Conservation (phyloP, 2,888 invertebrate species). For the Sycophila texana region DNA sequence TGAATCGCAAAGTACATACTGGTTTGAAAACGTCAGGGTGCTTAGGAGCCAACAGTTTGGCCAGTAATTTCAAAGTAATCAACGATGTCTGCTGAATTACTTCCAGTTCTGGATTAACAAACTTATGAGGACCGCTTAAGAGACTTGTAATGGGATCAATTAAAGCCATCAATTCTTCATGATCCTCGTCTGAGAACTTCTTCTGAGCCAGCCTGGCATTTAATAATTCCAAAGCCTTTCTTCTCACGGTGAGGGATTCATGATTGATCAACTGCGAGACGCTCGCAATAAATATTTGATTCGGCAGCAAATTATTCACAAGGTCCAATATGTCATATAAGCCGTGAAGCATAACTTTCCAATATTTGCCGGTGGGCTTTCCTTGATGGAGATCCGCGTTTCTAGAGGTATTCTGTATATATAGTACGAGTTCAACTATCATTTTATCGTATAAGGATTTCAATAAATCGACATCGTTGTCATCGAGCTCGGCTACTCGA, state of each 20-base stretch:
- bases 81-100: conserved; percentile 89
- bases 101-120: conserved; percentile 80
- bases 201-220: conserved; percentile 87
- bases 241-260: conserved; percentile 83
- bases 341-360: conserved; percentile 88
- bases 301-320: conserved; percentile 87
- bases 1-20: conserved; percentile 66
- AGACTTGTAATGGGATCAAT: conserved; percentile 81
- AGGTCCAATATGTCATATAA: conserved; percentile 85
- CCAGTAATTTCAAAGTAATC: conserved; percentile 88
- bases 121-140: conserved; percentile 77
- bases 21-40: conserved; percentile 84
- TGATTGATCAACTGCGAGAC: conserved; percentile 85
- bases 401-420: conserved; percentile 82
- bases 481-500: conserved; percentile 78
- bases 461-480: conserved; percentile 77
- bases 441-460: conserved; percentile 82
- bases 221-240: conserved; percentile 90
- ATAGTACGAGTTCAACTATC: conserved; percentile 82
- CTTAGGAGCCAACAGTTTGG: conserved; percentile 82
- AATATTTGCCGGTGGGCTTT: conserved; percentile 82
- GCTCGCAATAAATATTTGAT: conserved; percentile 87
- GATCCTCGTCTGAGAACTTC: conserved; percentile 78
- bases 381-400: conserved; percentile 80
- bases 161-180: conserved; percentile 78